Conservation (phyloP, 2,888 invertebrate genomes). For the Ametastegia equiseti region DNA sequence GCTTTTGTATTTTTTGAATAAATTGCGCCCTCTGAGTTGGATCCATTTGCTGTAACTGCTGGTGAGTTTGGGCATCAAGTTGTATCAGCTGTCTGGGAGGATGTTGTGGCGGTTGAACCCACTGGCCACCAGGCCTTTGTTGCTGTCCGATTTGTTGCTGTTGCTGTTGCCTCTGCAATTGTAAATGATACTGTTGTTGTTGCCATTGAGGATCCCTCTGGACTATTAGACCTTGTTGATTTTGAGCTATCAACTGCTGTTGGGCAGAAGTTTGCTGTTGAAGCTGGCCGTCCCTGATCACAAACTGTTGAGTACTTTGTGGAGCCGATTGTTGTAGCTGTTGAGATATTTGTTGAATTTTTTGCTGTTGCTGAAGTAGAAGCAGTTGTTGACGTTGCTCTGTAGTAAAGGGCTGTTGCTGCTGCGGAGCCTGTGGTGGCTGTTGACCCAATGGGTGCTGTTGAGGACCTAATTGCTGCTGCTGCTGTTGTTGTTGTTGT, state of each 20-base stretch:
- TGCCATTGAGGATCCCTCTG: constrained; percentile 82
- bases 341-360: constrained; percentile 75
- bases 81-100: constrained; percentile 85
- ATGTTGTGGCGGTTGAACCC: constrained; percentile 79
- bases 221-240: constrained; percentile 71
- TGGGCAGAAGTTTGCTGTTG: constrained; percentile 74
- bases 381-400: constrained; percentile 76
- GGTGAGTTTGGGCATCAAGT: constrained; percentile 89
- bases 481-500: constrained; percentile 60
- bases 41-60: constrained; percentile 89
- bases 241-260: constrained; percentile 69
- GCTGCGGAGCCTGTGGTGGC: constrained; percentile 75
- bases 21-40: constrained; percentile 89
- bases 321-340: constrained; percentile 75
- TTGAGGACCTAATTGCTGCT: constrained; percentile 70
- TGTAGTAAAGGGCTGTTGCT: constrained; percentile 73
- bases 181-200: constrained; percentile 77
- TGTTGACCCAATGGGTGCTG: constrained; percentile 77
- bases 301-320: constrained; percentile 72
- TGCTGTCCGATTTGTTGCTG: constrained; percentile 74
- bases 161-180: constrained; percentile 77
- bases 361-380: constrained; percentile 78
- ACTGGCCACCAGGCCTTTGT: constrained; percentile 70
- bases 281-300: constrained; percentile 74
- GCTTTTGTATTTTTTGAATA: constrained; percentile 86